Conservation (phyloP, 23 tunicate species). For the Trididemnum clinides region DNA sequence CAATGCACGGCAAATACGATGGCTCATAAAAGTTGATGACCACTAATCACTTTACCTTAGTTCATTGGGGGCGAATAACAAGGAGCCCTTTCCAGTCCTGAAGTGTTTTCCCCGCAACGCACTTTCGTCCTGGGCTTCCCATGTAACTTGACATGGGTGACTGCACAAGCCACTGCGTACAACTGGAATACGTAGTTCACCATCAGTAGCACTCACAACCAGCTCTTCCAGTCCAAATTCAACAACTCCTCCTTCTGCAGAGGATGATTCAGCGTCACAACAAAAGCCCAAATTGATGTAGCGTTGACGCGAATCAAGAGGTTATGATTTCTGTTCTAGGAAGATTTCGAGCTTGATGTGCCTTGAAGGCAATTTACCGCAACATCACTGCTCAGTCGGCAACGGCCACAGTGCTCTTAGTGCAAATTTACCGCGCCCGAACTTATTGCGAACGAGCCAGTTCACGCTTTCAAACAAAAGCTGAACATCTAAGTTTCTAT, state of each 20-base stretch:
- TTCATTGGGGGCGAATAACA: slow-evolving; percentile 73
- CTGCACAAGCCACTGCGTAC: slow-evolving; percentile 58
- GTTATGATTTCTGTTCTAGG: too few relatives aligned
- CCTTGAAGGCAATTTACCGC: too few relatives aligned
- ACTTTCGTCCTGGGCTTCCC: slow-evolving; percentile 86
- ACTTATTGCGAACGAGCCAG: neutral
- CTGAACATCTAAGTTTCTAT: neutral
- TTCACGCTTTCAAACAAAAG: neutral
- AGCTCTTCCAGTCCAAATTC: slow-evolving; percentile 45
- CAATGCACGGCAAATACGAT: too few relatives aligned
- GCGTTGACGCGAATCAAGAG: too few relatives aligned
- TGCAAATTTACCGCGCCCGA: too few relatives aligned
- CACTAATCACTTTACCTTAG: slow-evolving; percentile 34
- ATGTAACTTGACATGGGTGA: slow-evolving; percentile 77
- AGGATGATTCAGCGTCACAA: too few relatives aligned
- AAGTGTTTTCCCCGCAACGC: slow-evolving; percentile 91
- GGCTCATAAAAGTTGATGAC: too few relatives aligned
- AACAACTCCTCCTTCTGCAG: slow-evolving; percentile 80
- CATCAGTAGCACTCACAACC: slow-evolving; percentile 69
- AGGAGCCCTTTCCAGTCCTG: slow-evolving; percentile 67
- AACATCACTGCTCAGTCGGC: too few relatives aligned
- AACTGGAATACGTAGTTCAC: slow-evolving; percentile 65
- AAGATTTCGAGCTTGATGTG: too few relatives aligned
- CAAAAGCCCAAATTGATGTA: too few relatives aligned
- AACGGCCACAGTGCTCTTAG: too few relatives aligned